These are phyloP conservation scores for Hypsopygia costalis DNA, from an alignment of 2,888 invertebrate species.

Conservation along the genomic window DNA sequence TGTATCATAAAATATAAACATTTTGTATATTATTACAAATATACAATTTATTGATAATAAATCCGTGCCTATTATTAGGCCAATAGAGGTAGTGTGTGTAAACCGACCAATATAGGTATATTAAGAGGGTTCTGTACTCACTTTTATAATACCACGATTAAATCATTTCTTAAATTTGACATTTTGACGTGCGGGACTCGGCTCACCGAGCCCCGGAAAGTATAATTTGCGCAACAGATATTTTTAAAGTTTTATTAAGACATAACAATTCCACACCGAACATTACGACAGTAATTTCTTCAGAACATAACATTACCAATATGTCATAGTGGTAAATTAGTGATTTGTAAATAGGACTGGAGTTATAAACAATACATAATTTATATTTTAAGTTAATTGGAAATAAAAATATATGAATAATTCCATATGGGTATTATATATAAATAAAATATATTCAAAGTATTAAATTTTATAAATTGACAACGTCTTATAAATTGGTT, in stretches of 20 bases:
- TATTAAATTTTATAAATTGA: no score
- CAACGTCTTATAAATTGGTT: no score
- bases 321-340: slow-evolving; percentile 17
- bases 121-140: slow-evolving; percentile 36
- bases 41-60: slow-evolving; percentile 30
- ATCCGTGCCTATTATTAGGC: slow-evolving; percentile 39
- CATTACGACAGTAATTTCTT: slow-evolving; percentile 30
- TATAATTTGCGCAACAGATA: slow-evolving; percentile 11
- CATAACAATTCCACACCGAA: slow-evolving; percentile 23
- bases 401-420: slow-evolving; percentile 11
- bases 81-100: slow-evolving; percentile 39
- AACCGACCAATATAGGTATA: slow-evolving; percentile 20
- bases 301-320: slow-evolving; percentile 17
- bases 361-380: slow-evolving; percentile 9
- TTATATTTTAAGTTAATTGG: slow-evolving; percentile 5
- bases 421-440: slow-evolving; percentile 9
- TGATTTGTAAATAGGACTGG: slow-evolving; percentile 33
- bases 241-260: neutral
- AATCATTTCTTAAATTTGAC: no score
- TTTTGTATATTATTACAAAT: slow-evolving; percentile 39
- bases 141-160: slow-evolving; percentile 18
- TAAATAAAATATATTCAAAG: slow-evolving; percentile 14
- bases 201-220: no score
- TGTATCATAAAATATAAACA: slow-evolving; percentile 27
- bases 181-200: no score